Evolutionary conservation across 2,113 vertebrate genomes (phyloP), one percentile per base, ranked within the genome.

Genomic region (Chrysemys picta): DNA sequence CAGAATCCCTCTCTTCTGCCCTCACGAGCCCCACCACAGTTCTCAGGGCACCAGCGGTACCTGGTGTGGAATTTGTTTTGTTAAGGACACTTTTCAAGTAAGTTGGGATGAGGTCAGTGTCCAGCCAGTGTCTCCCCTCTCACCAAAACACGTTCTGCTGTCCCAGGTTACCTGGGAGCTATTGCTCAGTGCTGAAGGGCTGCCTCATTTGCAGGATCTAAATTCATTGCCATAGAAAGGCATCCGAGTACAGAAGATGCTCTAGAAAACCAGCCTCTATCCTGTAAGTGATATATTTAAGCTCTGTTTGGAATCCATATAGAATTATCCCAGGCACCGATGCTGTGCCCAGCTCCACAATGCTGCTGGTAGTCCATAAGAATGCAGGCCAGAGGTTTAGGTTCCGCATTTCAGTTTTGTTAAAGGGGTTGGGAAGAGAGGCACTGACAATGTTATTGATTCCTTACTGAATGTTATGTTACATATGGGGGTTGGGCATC

Each of bases 81-180:
- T 56, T 16, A 16, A 90, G 31, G 42, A 52, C 9, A 65, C 5
- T 89, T 75, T 42, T 53, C 4, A 25, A 22, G 84, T 17, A 22
- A 82, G 27, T 17, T 2, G 14, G 65, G 16, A 10, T 1, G 2
- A 91, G 12, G 3, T 82, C 49, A 29, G 29, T 0, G 0, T 45
- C 5, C 59, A 72, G 75, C 19, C 14, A 54, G 7, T 42, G 53
- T 5, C 29, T 72, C 19, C 84, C 10, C 72, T 24, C 42, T 78
- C 45, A 19, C 3, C 25, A 80, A 19, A 13, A 47, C 42, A 47
- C 12, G 12, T 47, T 78, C 10, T 27, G 29, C 31, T 72, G 25
- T 47, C 65, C n/a, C 9, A n/a, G 35, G 9, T 17, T 72, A 38
- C 35, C 42, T 57, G 59, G n/a, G 5, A 90, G 24, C 21, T 72